Evolutionary conservation across 1,140 invertebrate species (phyloP).

Genomic region (Phenacoccus solenopsis): DNA sequence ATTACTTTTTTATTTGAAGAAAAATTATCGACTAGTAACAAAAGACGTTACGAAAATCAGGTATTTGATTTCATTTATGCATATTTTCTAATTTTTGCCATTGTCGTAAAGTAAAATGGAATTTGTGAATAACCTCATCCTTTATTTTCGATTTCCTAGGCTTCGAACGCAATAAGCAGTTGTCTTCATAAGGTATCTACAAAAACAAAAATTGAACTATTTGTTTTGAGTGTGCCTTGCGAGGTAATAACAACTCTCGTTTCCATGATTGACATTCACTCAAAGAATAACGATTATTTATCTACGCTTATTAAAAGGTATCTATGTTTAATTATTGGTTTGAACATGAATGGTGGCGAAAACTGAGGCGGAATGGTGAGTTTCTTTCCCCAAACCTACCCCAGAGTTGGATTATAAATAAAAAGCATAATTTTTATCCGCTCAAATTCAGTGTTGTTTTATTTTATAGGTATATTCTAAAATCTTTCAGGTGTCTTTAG

Average conservation of each 20-base stretch:
- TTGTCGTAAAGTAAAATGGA: too few species aligned
- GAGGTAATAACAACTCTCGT: background rate
- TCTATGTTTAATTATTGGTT: too few species aligned
- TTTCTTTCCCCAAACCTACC: too few species aligned
- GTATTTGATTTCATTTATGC: slow-evolving; percentile 20
- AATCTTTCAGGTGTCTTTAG: too few species aligned
- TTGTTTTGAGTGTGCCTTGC: background rate
- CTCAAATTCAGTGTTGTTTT: too few species aligned
- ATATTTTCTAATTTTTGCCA: too few species aligned
- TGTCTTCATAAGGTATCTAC: background rate
- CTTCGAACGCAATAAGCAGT: background rate
- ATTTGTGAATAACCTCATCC: background rate
- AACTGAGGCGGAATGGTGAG: too few species aligned
- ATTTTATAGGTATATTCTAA: too few species aligned
- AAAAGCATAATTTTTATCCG: too few species aligned
- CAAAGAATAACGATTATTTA: background rate
- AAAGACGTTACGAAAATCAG: slow-evolving; percentile 26
- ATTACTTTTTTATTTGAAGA: slow-evolving; percentile 24
- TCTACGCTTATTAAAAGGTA: background rate
- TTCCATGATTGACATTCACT: background rate
- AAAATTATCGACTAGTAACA: slow-evolving; percentile 22
- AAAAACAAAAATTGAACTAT: background rate
- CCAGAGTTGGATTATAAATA: too few species aligned
- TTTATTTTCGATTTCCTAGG: background rate
- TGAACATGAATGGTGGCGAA: too few species aligned